Evolutionary conservation across 2,113 vertebrate genomes (phyloP).

Genomic region (Nothocercus julius): DNA sequence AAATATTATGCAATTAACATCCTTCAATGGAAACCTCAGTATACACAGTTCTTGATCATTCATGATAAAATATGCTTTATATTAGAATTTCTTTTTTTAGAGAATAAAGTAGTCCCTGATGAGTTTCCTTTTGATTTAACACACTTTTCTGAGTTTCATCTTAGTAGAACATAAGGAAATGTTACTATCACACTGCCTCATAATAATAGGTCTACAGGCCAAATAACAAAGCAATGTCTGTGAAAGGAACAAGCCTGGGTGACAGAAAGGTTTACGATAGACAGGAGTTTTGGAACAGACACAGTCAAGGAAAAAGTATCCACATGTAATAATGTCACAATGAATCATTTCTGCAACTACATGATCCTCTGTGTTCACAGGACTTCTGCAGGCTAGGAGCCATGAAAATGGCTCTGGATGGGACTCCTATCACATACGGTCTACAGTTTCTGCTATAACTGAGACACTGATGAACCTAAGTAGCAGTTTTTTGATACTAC

Average conservation of each 20-base stretch:
- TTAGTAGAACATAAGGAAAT: not conserved
- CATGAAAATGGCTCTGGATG: not conserved
- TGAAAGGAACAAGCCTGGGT: not conserved
- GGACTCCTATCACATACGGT: not conserved
- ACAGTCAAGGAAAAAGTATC: not conserved
- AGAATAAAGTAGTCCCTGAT: not conserved
- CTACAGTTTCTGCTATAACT: not conserved
- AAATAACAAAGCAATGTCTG: not conserved
- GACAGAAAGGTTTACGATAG: not conserved
- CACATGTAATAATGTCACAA: not conserved
- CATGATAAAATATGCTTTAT: too few species aligned
- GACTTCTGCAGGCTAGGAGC: not conserved
- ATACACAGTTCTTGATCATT: too few species aligned
- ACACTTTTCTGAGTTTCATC: not conserved
- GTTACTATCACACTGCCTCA: not conserved
- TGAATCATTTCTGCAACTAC: not conserved
- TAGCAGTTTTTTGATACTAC: not conserved
- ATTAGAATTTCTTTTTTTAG: not conserved
- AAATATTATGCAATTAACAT: too few species aligned
- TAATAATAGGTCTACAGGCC: not conserved
- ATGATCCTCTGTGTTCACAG: not conserved
- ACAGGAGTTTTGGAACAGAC: not conserved
- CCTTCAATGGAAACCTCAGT: too few species aligned
- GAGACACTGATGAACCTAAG: not conserved
- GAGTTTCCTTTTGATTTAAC: not conserved